Conservation (phyloP, 2,888 invertebrate species). For the Aelia acuminata region DNA sequence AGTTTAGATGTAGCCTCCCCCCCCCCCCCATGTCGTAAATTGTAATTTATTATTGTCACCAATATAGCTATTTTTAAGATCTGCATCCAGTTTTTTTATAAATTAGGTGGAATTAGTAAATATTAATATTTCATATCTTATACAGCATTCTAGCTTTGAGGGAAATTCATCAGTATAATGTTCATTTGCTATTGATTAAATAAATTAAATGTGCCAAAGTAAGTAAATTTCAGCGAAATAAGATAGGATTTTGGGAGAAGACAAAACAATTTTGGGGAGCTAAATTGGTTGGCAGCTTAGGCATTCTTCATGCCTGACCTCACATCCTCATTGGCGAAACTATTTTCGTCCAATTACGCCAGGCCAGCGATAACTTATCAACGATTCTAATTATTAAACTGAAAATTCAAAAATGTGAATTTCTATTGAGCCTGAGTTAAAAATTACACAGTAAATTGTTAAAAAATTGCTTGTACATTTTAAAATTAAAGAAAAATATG, state of each 20-base stretch:
- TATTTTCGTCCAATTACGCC: slow-evolving; percentile 45
- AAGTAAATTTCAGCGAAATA: neutral
- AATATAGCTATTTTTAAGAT: no score
- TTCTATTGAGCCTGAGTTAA: neutral
- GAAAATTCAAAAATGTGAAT: neutral
- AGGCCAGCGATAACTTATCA: slow-evolving; percentile 24
- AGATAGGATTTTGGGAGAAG: neutral
- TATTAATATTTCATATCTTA: no score
- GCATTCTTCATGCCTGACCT: slow-evolving; percentile 33
- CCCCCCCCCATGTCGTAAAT: no score
- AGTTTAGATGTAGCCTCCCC: no score
- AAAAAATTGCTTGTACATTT: neutral
- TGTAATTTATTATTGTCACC: no score
- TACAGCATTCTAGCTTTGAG: no score
- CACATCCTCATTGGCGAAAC: slow-evolving; percentile 31
- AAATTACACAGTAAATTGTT: neutral
- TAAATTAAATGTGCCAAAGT: neutral
- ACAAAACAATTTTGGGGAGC: slow-evolving; percentile 31
- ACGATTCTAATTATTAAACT: slow-evolving; percentile 12
- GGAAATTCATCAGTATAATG: no score
- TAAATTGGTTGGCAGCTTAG: slow-evolving; percentile 26
- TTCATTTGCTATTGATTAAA: no score
- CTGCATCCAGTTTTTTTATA: no score
- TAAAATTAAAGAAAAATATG: neutral
- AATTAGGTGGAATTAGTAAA: no score